Conservation (phyloP, 2,797 vertebrate genomes). For the Chromis chromis region DNA sequence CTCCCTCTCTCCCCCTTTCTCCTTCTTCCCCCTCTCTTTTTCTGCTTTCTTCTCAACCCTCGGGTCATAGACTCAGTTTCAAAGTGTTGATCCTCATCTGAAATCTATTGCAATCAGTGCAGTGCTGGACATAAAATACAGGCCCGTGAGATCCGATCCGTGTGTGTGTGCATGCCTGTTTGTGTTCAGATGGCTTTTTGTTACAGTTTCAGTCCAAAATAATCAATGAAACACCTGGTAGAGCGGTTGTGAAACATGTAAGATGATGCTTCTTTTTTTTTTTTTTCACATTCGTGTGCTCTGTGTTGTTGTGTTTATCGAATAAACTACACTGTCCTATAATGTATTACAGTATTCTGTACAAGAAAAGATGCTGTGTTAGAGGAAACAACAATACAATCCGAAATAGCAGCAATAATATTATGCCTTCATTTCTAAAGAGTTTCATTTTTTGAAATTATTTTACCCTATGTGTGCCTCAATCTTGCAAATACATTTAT, state of each 20-base stretch:
- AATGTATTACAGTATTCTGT: not conserved
- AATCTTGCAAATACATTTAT: no score
- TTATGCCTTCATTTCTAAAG: no score
- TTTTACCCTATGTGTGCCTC: no score
- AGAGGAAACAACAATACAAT: not conserved
- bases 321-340: not conserved
- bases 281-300: not conserved
- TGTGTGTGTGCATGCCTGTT: conserved; percentile 42
- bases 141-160: conserved; percentile 59
- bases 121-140: conserved; percentile 67
- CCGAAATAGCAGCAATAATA: not conserved
- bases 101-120: conserved; percentile 88
- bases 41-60: conserved; percentile 77
- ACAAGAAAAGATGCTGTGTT: not conserved
- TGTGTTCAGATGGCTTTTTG: conserved; percentile 59
- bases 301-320: conserved; percentile 7
- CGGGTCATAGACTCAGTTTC: conserved; percentile 88
- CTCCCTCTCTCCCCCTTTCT: not conserved
- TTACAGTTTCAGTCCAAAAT: conserved; percentile 64
- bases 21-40: conserved; percentile 8
- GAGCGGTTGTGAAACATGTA: conserved; percentile 52
- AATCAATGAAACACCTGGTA: conserved; percentile 66
- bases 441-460: no score
- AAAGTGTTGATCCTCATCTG: conserved; percentile 90
- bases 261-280: conserved; percentile 10